Evolutionary conservation across 2,797 vertebrate species (phyloP).

Genomic region (Diceros bicornis): DNA sequence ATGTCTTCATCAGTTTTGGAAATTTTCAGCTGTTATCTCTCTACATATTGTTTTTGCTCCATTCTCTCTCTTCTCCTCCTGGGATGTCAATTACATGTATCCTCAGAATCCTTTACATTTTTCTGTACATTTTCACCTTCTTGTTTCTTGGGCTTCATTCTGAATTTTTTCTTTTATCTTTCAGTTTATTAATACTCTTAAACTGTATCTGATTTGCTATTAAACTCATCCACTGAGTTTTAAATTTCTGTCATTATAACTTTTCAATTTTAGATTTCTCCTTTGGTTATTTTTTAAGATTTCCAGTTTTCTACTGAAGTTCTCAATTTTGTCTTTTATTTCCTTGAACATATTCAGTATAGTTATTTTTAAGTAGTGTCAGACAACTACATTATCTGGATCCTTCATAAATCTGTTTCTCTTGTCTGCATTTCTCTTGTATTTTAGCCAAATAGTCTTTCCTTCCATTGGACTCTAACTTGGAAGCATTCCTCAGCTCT

Average conservation of each 20-base stretch:
- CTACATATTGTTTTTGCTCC: not conserved
- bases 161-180: constrained; percentile 38
- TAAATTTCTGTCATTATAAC: constrained; percentile 28
- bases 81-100: not conserved
- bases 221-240: constrained; percentile 34
- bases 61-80: not conserved
- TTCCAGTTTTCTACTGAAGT: not conserved
- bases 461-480: not conserved
- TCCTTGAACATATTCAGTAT: not conserved
- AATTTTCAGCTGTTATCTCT: not conserved
- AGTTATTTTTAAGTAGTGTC: not conserved
- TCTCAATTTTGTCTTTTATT: constrained; percentile 60
- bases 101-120: not conserved
- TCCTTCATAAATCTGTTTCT: constrained; percentile 24
- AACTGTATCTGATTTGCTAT: not conserved
- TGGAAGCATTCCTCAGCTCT: not conserved
- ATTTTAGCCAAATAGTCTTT: constrained; percentile 21
- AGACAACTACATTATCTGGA: not conserved
- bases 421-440: constrained; percentile 31
- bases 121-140: not conserved
- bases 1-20: not conserved
- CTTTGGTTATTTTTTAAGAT: not conserved
- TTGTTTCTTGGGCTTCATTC: not conserved
- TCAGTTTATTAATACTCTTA: not conserved
- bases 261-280: constrained; percentile 36